Base-by-base conservation (phyloP, 2,888 invertebrate species). In the Lasioglossum vierecki region DNA sequence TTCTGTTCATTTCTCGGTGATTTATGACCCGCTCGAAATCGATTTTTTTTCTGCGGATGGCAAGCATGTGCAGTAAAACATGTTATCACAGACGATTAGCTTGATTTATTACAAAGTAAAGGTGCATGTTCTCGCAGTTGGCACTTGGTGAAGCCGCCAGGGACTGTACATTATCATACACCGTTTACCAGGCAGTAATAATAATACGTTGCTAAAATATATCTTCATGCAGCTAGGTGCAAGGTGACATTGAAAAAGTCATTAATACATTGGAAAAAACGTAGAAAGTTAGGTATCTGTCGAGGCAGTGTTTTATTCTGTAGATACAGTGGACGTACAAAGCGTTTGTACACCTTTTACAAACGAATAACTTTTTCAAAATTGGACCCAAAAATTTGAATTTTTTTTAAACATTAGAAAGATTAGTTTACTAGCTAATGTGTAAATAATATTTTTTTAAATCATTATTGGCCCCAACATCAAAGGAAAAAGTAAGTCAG, bases 251-350 rank as follows among this genome's bases (percentile, higher is more conserved):
- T 26, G 49, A 2, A 30, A 35, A 15, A 39, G 22, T 9, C 35
- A 35, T 49, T 18, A 41, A 70, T 26, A 22, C 35, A n/a, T 46
- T 15, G 18, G 49, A 5, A 44, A 49, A 66, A 66, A 35, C 57
- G 57, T 39, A 75, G 75, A 75, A 70, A 80, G 35, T 4, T 60
- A 39, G 74, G 70, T 71, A 35, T 57, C 46, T 75, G 49, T 71
- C 63, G 46, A 39, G 35, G 18, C 46, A 35, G 2, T 75, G 39
- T 46, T 46, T 8, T 11, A 41, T 30, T 30, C 30, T 30, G 30
- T 30, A 30, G 30, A 30, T 30, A 30, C 30, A 30, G 30, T 30
- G 30, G 30, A 30, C 30, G 30, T 13, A 44, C 44, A 11, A 44
- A 44, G 44, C 11, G 13, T 44, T 44, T 3, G 13, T 44, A 44